Conservation (phyloP, 2,888 invertebrate species). For the Caradrina clavipalpis region DNA sequence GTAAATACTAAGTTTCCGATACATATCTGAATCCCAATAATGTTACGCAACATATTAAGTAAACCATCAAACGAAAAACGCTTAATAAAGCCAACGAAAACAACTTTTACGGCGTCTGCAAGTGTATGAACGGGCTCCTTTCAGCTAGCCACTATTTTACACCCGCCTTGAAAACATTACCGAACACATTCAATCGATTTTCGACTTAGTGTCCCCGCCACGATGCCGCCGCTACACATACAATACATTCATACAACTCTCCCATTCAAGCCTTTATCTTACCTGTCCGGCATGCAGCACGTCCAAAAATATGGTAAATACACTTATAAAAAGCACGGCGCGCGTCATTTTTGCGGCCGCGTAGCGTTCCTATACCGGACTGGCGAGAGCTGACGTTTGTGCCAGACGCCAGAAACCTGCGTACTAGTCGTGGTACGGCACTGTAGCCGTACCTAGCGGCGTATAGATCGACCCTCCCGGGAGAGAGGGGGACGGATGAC, state of each 20-base stretch:
- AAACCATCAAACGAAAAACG: constrained; percentile 64
- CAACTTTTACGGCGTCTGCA: constrained; percentile 83
- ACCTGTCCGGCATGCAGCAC: constrained; percentile 91
- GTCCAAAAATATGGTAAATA: constrained; percentile 91
- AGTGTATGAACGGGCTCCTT: constrained; percentile 76
- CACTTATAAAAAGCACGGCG: constrained; percentile 91
- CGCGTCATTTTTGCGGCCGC: constrained; percentile 92
- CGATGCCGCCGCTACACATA: constrained; percentile 44
- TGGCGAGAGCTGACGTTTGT: constrained; percentile 81
- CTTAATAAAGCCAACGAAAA: constrained; percentile 71
- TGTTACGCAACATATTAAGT: constrained; percentile 79
- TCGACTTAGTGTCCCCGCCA: constrained; percentile 74
- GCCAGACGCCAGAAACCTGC: constrained; percentile 87
- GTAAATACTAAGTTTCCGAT: constrained; percentile 27
- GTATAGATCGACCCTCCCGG: constrained; percentile 90
- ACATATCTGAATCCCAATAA: constrained; percentile 31
- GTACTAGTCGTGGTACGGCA: constrained; percentile 86
- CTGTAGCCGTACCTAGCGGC: constrained; percentile 88
- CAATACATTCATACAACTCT: constrained; percentile 55
- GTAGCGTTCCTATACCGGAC: constrained; percentile 79
- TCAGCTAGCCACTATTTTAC: constrained; percentile 83
- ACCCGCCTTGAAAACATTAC: constrained; percentile 87
- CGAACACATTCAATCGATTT: constrained; percentile 87
- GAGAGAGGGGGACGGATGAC: constrained; percentile 77
- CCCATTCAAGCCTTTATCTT: constrained; percentile 71